These are phyloP conservation scores for Caenorhabditis panamensis DNA, from an alignment of 2,888 invertebrate genomes.

Conservation along the genomic window DNA sequence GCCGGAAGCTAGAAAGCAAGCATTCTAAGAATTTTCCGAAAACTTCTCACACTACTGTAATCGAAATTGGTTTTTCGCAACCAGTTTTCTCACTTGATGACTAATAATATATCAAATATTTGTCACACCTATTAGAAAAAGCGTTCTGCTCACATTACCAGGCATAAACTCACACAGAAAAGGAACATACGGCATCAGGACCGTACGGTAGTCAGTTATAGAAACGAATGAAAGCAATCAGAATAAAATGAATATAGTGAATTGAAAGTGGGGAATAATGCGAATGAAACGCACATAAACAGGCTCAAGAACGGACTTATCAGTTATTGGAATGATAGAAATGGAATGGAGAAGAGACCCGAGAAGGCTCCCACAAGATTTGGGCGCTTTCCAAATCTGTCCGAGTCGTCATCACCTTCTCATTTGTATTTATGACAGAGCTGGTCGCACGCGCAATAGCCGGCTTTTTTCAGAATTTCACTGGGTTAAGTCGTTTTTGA, in stretches of 20 bases:
- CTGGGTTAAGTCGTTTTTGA: slow-evolving; percentile 10
- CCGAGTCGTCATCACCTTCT: slow-evolving; percentile 28
- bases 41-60: too few relatives aligned
- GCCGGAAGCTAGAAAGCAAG: too few relatives aligned
- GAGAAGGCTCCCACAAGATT: slow-evolving; percentile 37
- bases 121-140: too few relatives aligned
- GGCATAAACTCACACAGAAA: slow-evolving; percentile 60
- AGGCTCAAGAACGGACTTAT: slow-evolving; percentile 44
- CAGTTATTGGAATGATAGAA: slow-evolving; percentile 26
- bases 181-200: slow-evolving; percentile 52
- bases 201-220: not conserved
- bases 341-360: slow-evolving; percentile 29
- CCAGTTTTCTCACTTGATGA: too few relatives aligned
- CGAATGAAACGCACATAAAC: not conserved
- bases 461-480: slow-evolving; percentile 4
- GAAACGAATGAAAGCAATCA: slow-evolving; percentile 28
- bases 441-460: slow-evolving; percentile 7
- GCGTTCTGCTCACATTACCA: too few relatives aligned
- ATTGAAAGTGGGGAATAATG: not conserved
- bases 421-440: slow-evolving; percentile 48
- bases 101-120: too few relatives aligned
- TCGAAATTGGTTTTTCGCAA: too few relatives aligned
- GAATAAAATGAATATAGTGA: slow-evolving; percentile 30
- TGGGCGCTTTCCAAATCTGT: slow-evolving; percentile 28
- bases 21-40: too few relatives aligned